Evolutionary conservation across 2,888 invertebrate genomes (phyloP).

Genomic region (Ceraclea dissimilis): DNA sequence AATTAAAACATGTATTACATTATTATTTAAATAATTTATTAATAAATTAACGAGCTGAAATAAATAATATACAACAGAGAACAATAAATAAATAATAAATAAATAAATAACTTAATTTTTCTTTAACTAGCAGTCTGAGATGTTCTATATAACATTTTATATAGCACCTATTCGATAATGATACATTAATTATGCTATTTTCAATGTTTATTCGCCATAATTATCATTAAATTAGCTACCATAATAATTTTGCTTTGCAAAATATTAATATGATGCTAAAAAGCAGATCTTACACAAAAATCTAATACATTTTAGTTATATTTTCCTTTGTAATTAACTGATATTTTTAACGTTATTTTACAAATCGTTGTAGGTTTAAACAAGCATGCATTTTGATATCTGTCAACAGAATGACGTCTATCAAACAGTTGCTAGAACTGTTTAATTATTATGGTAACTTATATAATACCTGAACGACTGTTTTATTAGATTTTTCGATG

Average conservation of each 20-base stretch:
- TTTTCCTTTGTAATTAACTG: no score
- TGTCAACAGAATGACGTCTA: no score
- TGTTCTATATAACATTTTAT: neutral
- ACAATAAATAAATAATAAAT: constrained; percentile 25
- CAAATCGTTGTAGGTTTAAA: no score
- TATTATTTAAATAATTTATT: neutral
- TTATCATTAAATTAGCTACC: neutral
- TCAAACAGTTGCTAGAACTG: no score
- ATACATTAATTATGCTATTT: neutral
- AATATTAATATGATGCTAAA: neutral
- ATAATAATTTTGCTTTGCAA: neutral
- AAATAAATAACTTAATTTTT: constrained; percentile 3
- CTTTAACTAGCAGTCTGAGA: constrained; percentile 1
- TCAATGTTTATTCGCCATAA: neutral
- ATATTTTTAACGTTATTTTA: no score
- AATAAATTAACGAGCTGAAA: constrained; percentile 5
- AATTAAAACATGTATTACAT: neutral
- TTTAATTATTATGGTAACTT: no score
- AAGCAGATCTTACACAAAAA: neutral
- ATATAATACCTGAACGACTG: no score
- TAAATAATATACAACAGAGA: constrained; percentile 26
- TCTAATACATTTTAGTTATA: no score
- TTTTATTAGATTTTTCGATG: no score
- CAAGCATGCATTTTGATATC: no score
- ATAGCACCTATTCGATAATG: neutral